Percentiles rank a stretch among this genome's conserved stretches.
phyloP scores from a whole-genome alignment of 2,888 invertebrate species.

The Thymelicus acteon region DNA sequence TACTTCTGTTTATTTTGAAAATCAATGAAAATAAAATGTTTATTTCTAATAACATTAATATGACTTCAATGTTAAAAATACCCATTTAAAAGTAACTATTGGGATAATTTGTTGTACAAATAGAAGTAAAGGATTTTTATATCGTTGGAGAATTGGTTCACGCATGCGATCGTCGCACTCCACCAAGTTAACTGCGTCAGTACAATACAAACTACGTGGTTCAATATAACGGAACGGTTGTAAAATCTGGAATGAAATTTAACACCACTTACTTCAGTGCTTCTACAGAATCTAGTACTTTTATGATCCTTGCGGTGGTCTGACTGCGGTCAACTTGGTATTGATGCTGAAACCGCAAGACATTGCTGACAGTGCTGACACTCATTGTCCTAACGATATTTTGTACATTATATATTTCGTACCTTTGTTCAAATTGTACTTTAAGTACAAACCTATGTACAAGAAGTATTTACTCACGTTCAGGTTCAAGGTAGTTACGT shows the following conservation, averaged over 20 bases:
- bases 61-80: no score
- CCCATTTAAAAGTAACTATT: no score
- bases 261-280: conserved; percentile 17
- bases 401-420: background rate
- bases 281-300: conserved; percentile 15
- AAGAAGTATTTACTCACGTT: conserved; percentile 27
- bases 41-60: no score
- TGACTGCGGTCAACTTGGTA: conserved; percentile 25
- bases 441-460: background rate
- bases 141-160: no score
- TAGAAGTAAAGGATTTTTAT: no score
- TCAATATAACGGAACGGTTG: background rate
- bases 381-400: conserved; percentile 6
- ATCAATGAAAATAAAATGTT: no score
- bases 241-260: conserved; percentile 16
- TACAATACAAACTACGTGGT: background rate
- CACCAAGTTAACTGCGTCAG: background rate
- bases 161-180: no score
- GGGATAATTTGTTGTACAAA: no score
- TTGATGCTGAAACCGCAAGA: conserved; percentile 29
- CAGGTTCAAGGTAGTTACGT: conserved; percentile 47
- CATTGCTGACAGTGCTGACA: background rate
- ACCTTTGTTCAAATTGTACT: background rate
- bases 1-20: no score
- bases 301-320: conserved; percentile 23